These are phyloP conservation scores for Phocides pigmalion DNA, from an alignment of 1,140 invertebrate species.

Conservation along the genomic window DNA sequence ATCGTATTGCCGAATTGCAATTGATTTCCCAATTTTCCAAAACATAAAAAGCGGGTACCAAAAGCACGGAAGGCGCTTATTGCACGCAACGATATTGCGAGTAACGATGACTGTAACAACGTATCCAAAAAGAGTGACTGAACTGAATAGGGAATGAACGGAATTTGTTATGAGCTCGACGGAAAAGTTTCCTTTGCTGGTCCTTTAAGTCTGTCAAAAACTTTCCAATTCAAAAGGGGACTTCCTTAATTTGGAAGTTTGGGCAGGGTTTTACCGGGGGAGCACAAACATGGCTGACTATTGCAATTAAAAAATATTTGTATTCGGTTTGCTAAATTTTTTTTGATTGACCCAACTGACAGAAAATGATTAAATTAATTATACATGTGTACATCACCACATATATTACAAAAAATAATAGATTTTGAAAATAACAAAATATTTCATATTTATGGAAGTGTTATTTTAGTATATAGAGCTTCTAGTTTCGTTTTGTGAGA, in stretches of 20 bases:
- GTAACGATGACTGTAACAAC: neutral
- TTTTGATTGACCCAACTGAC: too few species aligned
- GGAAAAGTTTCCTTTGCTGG: neutral
- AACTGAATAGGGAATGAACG: neutral
- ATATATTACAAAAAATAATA: too few species aligned
- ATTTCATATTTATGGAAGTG: too few species aligned
- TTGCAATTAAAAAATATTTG: too few species aligned
- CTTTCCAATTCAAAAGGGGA: neutral
- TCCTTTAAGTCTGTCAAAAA: neutral
- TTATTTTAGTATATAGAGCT: too few species aligned
- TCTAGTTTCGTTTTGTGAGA: too few species aligned
- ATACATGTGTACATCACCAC: too few species aligned
- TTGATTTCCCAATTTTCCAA: conserved; percentile 31
- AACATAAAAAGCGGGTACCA: conserved; percentile 20
- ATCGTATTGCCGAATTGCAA: conserved; percentile 10
- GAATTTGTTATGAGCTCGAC: neutral
- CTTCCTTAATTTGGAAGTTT: neutral
- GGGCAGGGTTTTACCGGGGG: neutral
- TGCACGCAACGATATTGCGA: conserved; percentile 31
- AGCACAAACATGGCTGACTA: neutral
- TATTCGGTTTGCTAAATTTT: neutral
- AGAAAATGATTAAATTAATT: too few species aligned
- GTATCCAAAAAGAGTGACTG: conserved; percentile 1
- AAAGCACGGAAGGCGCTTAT: conserved; percentile 15
- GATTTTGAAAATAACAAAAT: too few species aligned